Conservation (phyloP, 1,140 invertebrate species). For the Bombus pyrosoma region DNA sequence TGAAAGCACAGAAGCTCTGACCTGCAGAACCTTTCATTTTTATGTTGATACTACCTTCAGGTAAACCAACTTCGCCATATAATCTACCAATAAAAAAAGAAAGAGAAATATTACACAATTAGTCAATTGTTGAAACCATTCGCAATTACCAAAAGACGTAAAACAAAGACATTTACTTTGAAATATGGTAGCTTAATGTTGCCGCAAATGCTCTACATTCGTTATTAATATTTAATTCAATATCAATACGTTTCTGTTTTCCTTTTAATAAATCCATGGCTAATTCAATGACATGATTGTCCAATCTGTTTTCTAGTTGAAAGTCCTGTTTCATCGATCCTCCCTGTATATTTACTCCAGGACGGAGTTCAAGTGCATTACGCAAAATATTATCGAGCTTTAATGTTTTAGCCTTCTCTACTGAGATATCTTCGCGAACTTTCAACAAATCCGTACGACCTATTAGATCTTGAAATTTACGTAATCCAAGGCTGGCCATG, state of each 20-base stretch:
- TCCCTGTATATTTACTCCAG: slow-evolving; percentile 95
- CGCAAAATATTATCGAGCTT: slow-evolving; percentile 94
- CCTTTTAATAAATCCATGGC: slow-evolving; percentile 90
- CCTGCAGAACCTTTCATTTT: slow-evolving; percentile 96
- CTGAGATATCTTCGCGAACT: slow-evolving; percentile 79
- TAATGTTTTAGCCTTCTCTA: slow-evolving; percentile 92
- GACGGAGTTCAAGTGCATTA: slow-evolving; percentile 94
- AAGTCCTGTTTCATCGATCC: slow-evolving; percentile 95
- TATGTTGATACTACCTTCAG: slow-evolving; percentile 93
- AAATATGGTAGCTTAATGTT: slow-evolving; percentile 97
- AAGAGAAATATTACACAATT: background rate
- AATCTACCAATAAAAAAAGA: slow-evolving; percentile 85
- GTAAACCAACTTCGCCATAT: slow-evolving; percentile 94
- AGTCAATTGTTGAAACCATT: too few relatives aligned
- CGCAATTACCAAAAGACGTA: background rate
- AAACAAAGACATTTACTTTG: slow-evolving; percentile 86
- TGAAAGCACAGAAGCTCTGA: slow-evolving; percentile 99
- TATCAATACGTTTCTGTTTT: slow-evolving; percentile 85
- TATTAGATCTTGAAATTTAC: slow-evolving; percentile 95
- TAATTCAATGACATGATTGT: slow-evolving; percentile 92
- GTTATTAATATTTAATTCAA: slow-evolving; percentile 94
- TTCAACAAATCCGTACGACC: slow-evolving; percentile 96
- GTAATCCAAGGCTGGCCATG: slow-evolving; percentile 96
- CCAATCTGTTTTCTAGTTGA: slow-evolving; percentile 93
- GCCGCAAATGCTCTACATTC: slow-evolving; percentile 96